Evolutionary conservation across 2,797 vertebrate genomes (phyloP).

Genomic region (Amniataba percoides): DNA sequence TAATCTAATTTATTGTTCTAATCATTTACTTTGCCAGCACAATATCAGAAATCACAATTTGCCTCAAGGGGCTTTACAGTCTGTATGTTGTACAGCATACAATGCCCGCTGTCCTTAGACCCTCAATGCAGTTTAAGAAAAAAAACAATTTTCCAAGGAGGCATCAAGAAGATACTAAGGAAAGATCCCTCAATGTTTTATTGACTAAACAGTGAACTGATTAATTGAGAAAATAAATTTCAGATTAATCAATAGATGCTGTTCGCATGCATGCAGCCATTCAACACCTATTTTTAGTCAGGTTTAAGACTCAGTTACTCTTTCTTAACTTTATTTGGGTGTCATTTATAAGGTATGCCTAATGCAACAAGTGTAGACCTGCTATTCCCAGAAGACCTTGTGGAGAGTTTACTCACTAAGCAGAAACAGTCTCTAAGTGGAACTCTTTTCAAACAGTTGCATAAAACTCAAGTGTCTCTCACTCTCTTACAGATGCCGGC

Average conservation of each 20-base stretch:
- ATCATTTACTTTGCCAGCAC: too few relatives aligned
- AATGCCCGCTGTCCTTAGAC: too few relatives aligned
- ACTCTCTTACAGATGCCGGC: constrained; percentile 85
- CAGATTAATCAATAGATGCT: neutral
- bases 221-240: neutral
- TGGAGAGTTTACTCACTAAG: neutral
- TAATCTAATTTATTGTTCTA: too few relatives aligned
- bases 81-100: too few relatives aligned
- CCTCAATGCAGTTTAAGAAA: too few relatives aligned
- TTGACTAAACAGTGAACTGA: neutral
- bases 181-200: too few relatives aligned
- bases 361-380: constrained; percentile 2
- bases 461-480: neutral
- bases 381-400: neutral
- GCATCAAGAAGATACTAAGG: too few relatives aligned
- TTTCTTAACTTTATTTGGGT: neutral
- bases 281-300: neutral
- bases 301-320: neutral
- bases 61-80: too few relatives aligned
- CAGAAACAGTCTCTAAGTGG: neutral
- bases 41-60: too few relatives aligned
- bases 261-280: neutral
- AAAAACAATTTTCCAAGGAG: too few relatives aligned
- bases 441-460: neutral
- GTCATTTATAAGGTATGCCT: neutral